phyloP scores from a whole-genome alignment of 2,113 vertebrate species.

The Rhegmatorhina hoffmannsi region DNA sequence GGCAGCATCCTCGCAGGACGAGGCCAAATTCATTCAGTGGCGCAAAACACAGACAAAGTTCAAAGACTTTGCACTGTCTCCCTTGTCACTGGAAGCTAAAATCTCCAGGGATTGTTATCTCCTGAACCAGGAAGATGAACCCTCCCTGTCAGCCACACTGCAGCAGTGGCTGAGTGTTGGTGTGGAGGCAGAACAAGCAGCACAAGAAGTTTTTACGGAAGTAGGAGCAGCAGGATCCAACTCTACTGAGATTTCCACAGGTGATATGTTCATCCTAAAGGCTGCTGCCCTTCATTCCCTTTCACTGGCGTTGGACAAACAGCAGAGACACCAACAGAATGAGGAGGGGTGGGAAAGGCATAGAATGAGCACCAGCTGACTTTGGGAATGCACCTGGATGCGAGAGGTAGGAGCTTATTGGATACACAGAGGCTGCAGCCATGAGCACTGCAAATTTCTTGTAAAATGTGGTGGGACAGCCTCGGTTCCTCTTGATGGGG shows the following conservation, averaged over 20 bases:
- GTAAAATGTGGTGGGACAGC: not conserved
- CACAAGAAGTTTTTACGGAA: not conserved
- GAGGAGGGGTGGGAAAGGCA: not conserved
- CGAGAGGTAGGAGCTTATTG: not conserved
- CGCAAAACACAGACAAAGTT: not conserved
- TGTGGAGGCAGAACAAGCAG: not conserved
- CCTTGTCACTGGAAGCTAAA: not conserved
- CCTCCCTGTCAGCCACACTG: not conserved
- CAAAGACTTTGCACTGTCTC: not conserved
- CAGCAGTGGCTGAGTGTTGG: accelerated
- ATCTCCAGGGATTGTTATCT: not conserved
- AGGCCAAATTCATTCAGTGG: accelerated
- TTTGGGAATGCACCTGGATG: not conserved
- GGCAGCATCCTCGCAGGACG: not conserved
- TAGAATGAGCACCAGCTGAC: not conserved
- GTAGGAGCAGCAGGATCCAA: not conserved
- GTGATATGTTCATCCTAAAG: not conserved
- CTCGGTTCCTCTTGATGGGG: accelerated
- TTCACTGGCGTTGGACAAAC: not conserved
- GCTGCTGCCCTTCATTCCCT: not conserved
- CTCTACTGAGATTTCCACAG: not conserved
- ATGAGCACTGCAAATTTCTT: not conserved
- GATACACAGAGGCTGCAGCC: not conserved
- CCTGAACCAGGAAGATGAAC: not conserved
- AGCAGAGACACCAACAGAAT: not conserved